Evolutionary conservation across 1,140 invertebrate genomes (phyloP), one percentile per base, ranked within the genome.

Genomic region (Schlechtendalia chinensis): DNA sequence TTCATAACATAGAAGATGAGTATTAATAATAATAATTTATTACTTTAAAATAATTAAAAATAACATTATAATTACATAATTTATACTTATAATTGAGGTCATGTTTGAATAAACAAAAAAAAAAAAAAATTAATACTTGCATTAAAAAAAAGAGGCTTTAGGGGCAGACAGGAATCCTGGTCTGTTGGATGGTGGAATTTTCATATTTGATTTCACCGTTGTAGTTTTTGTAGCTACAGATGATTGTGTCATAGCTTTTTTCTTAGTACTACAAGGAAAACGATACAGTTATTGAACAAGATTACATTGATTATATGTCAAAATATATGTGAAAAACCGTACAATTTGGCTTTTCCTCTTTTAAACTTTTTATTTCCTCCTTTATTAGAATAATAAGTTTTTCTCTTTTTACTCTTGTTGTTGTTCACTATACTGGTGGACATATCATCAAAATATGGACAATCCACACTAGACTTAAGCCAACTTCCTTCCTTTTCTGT

Each of bases 391-490:
- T 79, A 61, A 79, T 61, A 27, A 17, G 75, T 24, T 61, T 79
- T 79, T 61, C 75, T 45, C 24, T 79, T 79, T 14, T 47, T 71
- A 47, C 16, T 59, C 17, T 24, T 58, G n/a, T n/a, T n/a, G 12
- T 45, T 45, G 19, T 79, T 79, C 16, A 19, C 56, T 27, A 79
- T 27, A 8, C 75, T 24, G 45, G 56, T 50, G 6, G 54, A 5
- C 58, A 63, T 79, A 61, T 50, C 39, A 50, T 79, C 39, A 79
- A 79, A 79, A 17, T 79, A 79, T 63, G 75, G 75, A 63, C 75
- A 79, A 63, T 79, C 75, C 0, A 22, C 17, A 79, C 75, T 79
- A 19, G 58, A n/a, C 29, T 63, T 79, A n/a, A 79, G 75, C 75
- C 75, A 79, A 79, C 61, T 22, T 11, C 12, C 54, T 47, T 79